A percentile compares a stretch with the other conserved stretches of the same genome.
Evolutionary conservation across 2,113 vertebrate genomes (phyloP).

Genomic region (Vanacampus margaritifer): DNA sequence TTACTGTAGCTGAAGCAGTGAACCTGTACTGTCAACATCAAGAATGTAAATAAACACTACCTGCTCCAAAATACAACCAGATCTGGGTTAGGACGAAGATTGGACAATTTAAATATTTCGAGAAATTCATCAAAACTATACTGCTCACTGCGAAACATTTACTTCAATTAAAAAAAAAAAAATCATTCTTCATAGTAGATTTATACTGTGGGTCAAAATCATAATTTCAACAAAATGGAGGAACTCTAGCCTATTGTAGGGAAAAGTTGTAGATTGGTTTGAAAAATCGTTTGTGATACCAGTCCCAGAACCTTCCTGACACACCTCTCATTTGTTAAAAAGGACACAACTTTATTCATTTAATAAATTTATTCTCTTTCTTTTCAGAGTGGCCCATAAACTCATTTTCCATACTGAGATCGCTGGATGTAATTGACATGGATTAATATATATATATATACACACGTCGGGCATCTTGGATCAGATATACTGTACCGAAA

Average conservation of each 20-base stretch:
- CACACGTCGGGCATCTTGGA: not conserved
- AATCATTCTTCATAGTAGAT: not conserved
- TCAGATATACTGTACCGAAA: not conserved
- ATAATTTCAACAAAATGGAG: no score
- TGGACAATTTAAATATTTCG: not conserved
- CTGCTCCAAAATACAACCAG: not conserved
- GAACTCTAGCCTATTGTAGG: no score
- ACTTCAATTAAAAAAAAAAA: not conserved
- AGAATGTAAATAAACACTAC: not conserved
- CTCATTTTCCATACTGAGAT: not conserved
- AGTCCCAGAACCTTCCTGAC: not conserved
- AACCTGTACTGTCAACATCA: not conserved
- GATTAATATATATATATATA: no score
- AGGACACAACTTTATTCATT: no score
- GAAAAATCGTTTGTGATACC: not conserved
- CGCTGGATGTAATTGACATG: no score
- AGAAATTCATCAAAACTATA: not conserved
- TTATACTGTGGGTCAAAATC: no score
- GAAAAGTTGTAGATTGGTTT: no score
- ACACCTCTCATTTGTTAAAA: not conserved
- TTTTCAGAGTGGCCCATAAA: not conserved
- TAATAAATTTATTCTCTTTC: not conserved
- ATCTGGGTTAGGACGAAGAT: not conserved
- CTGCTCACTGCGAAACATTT: not conserved
- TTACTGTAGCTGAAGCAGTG: not conserved